Percentiles rank a stretch among this genome's conserved stretches.
Conservation (phyloP, 1,140 invertebrate species). For the Homarus americanus region DNA sequence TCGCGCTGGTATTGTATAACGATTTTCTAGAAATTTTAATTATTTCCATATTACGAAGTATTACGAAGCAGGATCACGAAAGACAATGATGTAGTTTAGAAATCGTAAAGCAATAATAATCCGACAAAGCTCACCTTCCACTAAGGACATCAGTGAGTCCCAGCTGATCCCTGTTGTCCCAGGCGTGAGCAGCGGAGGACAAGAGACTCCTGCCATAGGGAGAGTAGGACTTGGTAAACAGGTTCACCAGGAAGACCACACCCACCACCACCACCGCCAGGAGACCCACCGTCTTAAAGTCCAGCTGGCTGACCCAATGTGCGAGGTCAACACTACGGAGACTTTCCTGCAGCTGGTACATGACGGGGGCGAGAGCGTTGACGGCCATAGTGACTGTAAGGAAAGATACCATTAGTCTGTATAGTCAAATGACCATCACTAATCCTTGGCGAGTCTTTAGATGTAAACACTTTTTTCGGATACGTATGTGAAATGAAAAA, state of each 20-base stretch:
- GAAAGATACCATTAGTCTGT: not conserved
- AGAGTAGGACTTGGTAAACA: constrained; percentile 18
- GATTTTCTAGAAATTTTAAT: too few species aligned
- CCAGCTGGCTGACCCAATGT: constrained; percentile 6
- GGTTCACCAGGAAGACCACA: constrained; percentile 9
- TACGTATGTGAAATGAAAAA: not conserved
- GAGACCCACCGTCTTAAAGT: constrained; percentile 18
- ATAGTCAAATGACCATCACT: not conserved
- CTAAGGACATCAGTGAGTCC: not conserved
- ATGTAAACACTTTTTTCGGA: not conserved
- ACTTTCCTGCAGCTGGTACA: constrained; percentile 36
- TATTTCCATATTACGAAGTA: too few species aligned
- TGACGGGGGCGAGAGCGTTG: constrained; percentile 12
- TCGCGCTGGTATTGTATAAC: too few species aligned
- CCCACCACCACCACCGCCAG: constrained; percentile 23
- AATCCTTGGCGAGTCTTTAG: too few species aligned
- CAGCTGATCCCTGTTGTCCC: not conserved
- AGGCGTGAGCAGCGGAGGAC: constrained; percentile 32
- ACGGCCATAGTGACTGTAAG: not conserved
- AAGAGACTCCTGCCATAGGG: constrained; percentile 35
- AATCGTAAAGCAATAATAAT: not conserved
- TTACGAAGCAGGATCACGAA: too few species aligned
- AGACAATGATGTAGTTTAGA: too few species aligned
- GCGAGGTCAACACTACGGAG: constrained; percentile 13
- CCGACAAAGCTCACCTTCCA: not conserved